A percentile compares a stretch with the other conserved stretches of the same genome.
Conservation (phyloP, 2,888 invertebrate species). For the Scaptodrosophila latifasciaeformis region DNA sequence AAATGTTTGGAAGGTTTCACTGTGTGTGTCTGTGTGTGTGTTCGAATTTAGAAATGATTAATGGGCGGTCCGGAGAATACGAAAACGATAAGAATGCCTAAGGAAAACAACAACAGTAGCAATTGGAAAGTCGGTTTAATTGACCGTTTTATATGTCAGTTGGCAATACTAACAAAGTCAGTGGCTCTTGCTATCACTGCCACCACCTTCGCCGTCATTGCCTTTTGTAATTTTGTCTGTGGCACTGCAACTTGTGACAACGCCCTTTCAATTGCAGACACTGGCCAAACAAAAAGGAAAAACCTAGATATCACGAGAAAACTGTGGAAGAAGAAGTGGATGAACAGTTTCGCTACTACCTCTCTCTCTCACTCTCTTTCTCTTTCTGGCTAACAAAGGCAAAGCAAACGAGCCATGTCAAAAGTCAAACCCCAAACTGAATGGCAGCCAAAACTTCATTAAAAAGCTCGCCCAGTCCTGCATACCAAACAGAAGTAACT, state of each 20-base stretch:
- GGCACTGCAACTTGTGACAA: slow-evolving; percentile 22
- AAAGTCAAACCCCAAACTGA: slow-evolving; percentile 29
- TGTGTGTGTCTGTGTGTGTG: too few species aligned
- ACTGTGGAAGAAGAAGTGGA: too few species aligned
- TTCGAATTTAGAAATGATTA: too few species aligned
- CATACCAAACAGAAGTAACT: slow-evolving; percentile 1
- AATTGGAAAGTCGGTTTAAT: not conserved
- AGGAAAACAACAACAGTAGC: too few species aligned
- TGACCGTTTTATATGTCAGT: slow-evolving; percentile 1
- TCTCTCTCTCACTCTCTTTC: too few species aligned
- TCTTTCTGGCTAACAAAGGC: too few species aligned
- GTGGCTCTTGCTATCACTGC: too few species aligned
- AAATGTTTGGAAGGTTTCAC: too few species aligned
- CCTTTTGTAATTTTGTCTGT: slow-evolving; percentile 25
- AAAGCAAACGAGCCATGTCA: slow-evolving; percentile 22
- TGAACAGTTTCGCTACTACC: too few species aligned
- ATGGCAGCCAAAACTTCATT: slow-evolving; percentile 42
- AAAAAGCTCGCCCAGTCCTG: slow-evolving; percentile 10
- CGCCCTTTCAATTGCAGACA: slow-evolving; percentile 38
- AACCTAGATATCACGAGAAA: too few species aligned
- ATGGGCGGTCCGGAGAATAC: too few species aligned
- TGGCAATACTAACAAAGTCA: slow-evolving; percentile 2
- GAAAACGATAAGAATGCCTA: too few species aligned
- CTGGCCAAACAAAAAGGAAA: slow-evolving; percentile 21
- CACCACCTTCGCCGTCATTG: slow-evolving; percentile 7